Conservation (phyloP, 1,140 invertebrate genomes). For the Marisa cornuarietis region DNA sequence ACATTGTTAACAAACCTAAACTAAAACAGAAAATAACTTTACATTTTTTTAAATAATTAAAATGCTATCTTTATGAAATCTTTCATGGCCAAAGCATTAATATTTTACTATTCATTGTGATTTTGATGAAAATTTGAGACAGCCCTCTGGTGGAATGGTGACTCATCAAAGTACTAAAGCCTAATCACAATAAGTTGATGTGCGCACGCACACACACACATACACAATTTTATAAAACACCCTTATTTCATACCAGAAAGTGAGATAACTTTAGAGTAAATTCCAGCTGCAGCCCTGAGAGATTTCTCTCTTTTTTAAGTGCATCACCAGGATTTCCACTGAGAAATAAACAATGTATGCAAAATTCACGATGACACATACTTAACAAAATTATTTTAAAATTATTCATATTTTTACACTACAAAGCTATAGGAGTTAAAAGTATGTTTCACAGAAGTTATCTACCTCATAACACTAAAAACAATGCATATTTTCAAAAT, state of each 20-base stretch:
- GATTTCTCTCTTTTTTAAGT: conserved; percentile 51
- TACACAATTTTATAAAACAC: too few relatives aligned
- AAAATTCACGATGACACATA: neutral
- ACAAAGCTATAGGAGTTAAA: too few relatives aligned
- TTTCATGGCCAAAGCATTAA: conserved; percentile 7
- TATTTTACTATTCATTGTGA: neutral
- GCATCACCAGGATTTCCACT: conserved; percentile 44
- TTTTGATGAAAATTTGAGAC: neutral
- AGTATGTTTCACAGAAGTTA: too few relatives aligned
- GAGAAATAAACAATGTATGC: conserved; percentile 16
- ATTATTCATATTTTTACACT: neutral
- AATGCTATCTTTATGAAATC: neutral
- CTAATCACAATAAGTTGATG: too few relatives aligned
- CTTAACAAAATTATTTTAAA: neutral
- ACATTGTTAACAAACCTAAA: too few relatives aligned
- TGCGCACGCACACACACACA: too few relatives aligned
- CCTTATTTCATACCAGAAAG: conserved; percentile 45
- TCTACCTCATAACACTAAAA: too few relatives aligned
- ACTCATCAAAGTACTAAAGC: too few relatives aligned
- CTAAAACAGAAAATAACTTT: too few relatives aligned
- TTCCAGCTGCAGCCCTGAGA: conserved; percentile 44
- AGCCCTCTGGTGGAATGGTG: too few relatives aligned
- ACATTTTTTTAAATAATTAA: too few relatives aligned
- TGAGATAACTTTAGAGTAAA: conserved; percentile 51
- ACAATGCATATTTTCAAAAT: neutral